Evolutionary conservation across 2,113 vertebrate genomes (phyloP), one percentile per base, ranked within the genome.

Genomic region (Cariama cristata): DNA sequence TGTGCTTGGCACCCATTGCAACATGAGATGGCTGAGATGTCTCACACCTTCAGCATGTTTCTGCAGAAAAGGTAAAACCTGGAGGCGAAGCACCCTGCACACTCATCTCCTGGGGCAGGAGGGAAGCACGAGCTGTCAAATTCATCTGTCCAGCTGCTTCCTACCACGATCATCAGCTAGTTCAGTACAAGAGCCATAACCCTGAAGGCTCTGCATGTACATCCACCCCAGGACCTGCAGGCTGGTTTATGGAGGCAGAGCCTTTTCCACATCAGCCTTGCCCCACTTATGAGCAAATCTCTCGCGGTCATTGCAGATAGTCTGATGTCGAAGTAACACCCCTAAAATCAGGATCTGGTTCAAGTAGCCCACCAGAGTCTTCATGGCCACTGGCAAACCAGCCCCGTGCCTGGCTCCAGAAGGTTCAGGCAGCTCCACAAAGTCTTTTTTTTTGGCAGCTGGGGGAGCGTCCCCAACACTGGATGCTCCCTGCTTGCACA

Each of bases 131-230:
- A 14, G 47, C 45, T 53, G 33, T 40, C 4, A 17, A 8, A 77
- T 80, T 69, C 21, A 6, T 28, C 84, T 44, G 5, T 12, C 4
- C 2, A 2, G 45, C 42, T 66, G 45, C 66, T 77, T 73, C 44
- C 72, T 67, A 67, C 38, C 67, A 33, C 3, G 4, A 35, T 1
- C 53, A 38, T 12, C 62, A 89, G 49, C 22, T 80, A 22, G 52
- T 15, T 27, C 35, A 56, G 12, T 5, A 8, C 13, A 42, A 45
- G n/a, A 87, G 50, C 55, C 14, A 1, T 14, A 22, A 52, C 40
- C 59, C 35, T 1, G 0, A 59, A 80, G 0, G 2, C 16, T 53
- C 35, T 53, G 11, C 9, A 12, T 24, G 7, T n/a, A 19, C 17
- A 10, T 30, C n/a, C 26, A 64, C 28, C 26, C 27, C 19, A n/a